A percentile compares a stretch with the other conserved stretches of the same genome.
These are phyloP conservation scores for Pinctada fucata DNA, from an alignment of 2,888 invertebrate species.

Conservation along the genomic window DNA sequence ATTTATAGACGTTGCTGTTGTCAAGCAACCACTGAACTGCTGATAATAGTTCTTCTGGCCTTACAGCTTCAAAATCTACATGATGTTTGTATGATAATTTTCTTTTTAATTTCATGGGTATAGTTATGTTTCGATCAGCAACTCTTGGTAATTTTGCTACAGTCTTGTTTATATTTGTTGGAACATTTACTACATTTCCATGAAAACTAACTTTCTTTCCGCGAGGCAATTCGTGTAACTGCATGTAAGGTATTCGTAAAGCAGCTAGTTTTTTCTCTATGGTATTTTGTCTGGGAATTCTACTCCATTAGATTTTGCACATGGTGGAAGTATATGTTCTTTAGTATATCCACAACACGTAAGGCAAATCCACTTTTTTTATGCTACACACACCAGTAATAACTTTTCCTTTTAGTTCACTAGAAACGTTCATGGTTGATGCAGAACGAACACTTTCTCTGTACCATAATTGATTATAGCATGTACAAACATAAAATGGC, in stretches of 20 bases:
- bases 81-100: constrained; percentile 24
- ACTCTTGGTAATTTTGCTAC: constrained; percentile 12
- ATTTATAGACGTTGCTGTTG: constrained; percentile 19
- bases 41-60: constrained; percentile 35
- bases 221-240: constrained; percentile 20
- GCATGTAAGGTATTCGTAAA: constrained; percentile 30
- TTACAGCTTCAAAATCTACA: constrained; percentile 42
- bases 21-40: constrained; percentile 29
- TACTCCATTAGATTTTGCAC: constrained; percentile 2
- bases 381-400: background rate
- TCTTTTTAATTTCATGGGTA: constrained; percentile 26
- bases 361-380: constrained; percentile 20
- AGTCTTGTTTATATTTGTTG: constrained; percentile 15
- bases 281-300: background rate
- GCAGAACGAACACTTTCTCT: constrained; percentile 18
- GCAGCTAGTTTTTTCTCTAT: constrained; percentile 24
- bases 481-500: constrained; percentile 26
- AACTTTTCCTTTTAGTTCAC: background rate
- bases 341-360: background rate
- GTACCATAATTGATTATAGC: constrained; percentile 29
- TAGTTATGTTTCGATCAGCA: background rate
- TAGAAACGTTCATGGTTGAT: background rate
- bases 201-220: constrained; percentile 35
- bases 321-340: constrained; percentile 1
- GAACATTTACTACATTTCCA: constrained; percentile 34